phyloP scores from a whole-genome alignment of 2,113 vertebrate genomes.

The Nymphicus hollandicus region DNA sequence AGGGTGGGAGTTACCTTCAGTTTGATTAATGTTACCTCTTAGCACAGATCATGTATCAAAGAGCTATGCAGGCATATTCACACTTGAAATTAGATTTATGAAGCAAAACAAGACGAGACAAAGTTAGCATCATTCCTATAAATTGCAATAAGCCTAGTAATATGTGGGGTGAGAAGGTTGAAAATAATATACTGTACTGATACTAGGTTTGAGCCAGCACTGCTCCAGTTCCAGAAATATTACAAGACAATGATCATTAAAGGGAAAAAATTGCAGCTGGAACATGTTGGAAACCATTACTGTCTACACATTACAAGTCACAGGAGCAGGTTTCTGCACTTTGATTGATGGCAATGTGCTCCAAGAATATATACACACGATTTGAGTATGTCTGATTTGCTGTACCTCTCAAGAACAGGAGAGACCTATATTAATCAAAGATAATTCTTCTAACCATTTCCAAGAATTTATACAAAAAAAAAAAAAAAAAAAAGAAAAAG shows the following conservation, averaged over 20 bases:
- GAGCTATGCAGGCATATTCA: conserved; percentile 7
- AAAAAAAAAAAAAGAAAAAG: background rate
- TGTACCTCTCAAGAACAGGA: conserved; percentile 27
- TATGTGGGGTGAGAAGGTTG: conserved; percentile 6
- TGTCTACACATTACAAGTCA: conserved; percentile 30
- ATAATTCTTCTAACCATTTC: background rate
- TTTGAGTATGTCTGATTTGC: conserved; percentile 5
- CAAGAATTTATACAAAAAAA: background rate
- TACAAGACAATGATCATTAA: background rate
- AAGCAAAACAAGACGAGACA: conserved; percentile 27
- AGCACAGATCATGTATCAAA: conserved; percentile 31
- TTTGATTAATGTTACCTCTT: conserved; percentile 43
- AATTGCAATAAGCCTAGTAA: conserved; percentile 13
- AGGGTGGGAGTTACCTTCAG: conserved; percentile 16
- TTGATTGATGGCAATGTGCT: conserved; percentile 31
- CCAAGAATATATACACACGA: background rate
- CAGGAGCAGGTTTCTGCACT: conserved; percentile 21
- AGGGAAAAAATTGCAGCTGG: background rate
- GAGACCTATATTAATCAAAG: conserved; percentile 4
- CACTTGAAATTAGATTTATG: conserved; percentile 20
- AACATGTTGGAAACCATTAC: conserved; percentile 43
- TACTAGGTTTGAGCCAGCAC: background rate
- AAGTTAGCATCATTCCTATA: background rate
- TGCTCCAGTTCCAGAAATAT: conserved; percentile 20
- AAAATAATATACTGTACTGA: background rate